Evolutionary conservation across 35 echinoderm and acorn worm species (phyloP), one percentile per base, ranked within the genome.

Genomic region (Lytechinus pictus): DNA sequence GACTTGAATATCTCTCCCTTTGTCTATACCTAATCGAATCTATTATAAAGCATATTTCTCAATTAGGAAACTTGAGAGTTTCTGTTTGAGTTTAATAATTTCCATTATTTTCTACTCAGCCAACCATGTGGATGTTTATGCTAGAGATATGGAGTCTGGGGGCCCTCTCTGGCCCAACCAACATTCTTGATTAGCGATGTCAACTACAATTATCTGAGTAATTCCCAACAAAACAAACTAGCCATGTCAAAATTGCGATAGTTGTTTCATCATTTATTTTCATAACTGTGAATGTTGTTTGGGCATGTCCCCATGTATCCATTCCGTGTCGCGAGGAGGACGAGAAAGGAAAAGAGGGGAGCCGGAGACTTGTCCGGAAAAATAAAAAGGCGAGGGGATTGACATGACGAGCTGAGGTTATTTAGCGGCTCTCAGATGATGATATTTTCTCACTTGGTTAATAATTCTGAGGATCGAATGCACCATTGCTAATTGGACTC

Each of bases 141-240:
- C 8, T 14, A 79, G 66, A 24, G 66, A 79, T 79, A 79, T 79
- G 66, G 8, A 79, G n/a, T 79, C 66, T 24, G 66, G 66, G 14
- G 66, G 66, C 21, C 66, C 66, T 24, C 16, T 79, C 13, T 13
- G n/a, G 66, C 19, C 66, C 66, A 16, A 79, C 66, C 66, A 79
- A n/a, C 21, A 79, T n/a, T 79, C 66, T 79, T 79, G 66, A 79
- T 79, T 79, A 79, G 66, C 66, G 16, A 79, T 79, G 66, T 24
- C 66, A 79, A 24, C 66, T 79, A 79, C 66, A 79, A 79, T 79
- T 79, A 79, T 79, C 66, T 79, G 19, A 79, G 66, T 79, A 79
- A 79, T 79, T 79, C 66, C 66, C 66, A 79, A 24, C 66, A 79
- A 79, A 79, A 79, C 66, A 79, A 79, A 79, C 66, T 79, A 79